These are phyloP conservation scores for Eueides isabella DNA, from an alignment of 1,140 invertebrate species.

Conservation along the genomic window DNA sequence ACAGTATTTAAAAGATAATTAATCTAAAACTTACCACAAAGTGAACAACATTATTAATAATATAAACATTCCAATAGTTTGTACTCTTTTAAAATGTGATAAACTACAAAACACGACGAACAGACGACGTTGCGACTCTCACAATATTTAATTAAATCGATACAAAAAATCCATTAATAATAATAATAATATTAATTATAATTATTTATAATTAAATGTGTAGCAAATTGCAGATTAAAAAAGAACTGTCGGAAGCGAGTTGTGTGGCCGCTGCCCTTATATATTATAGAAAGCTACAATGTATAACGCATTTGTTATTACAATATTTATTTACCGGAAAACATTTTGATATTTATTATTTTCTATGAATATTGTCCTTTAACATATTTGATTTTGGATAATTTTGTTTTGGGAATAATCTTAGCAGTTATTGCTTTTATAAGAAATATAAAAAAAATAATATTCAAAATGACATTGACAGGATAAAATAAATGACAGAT, in stretches of 20 bases:
- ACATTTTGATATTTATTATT: slow-evolving; percentile 6
- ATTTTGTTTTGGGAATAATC: not conserved
- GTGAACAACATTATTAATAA: slow-evolving; percentile 51
- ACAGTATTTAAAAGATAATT: slow-evolving; percentile 73
- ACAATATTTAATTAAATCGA: slow-evolving; percentile 59
- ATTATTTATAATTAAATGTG: slow-evolving; percentile 31
- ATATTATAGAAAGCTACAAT: slow-evolving; percentile 5
- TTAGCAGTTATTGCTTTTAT: too few relatives aligned
- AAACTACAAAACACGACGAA: slow-evolving; percentile 78
- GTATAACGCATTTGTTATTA: slow-evolving; percentile 1
- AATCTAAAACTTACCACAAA: slow-evolving; percentile 57
- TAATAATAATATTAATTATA: slow-evolving; percentile 63
- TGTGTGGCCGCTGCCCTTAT: not conserved
- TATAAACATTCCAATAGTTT: slow-evolving; percentile 78
- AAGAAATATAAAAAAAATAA: not conserved
- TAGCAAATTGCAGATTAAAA: slow-evolving; percentile 64
- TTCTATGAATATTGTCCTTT: not conserved
- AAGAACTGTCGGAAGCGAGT: slow-evolving; percentile 56
- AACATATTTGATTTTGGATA: not conserved
- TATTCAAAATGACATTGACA: not conserved
- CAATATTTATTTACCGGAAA: not conserved
- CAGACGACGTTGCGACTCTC: slow-evolving; percentile 64
- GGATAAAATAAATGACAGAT: not conserved
- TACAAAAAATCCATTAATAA: slow-evolving; percentile 10
- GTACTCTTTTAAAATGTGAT: slow-evolving; percentile 79